Conservation (phyloP, 2,888 invertebrate genomes). For the Drosophila falleni region DNA sequence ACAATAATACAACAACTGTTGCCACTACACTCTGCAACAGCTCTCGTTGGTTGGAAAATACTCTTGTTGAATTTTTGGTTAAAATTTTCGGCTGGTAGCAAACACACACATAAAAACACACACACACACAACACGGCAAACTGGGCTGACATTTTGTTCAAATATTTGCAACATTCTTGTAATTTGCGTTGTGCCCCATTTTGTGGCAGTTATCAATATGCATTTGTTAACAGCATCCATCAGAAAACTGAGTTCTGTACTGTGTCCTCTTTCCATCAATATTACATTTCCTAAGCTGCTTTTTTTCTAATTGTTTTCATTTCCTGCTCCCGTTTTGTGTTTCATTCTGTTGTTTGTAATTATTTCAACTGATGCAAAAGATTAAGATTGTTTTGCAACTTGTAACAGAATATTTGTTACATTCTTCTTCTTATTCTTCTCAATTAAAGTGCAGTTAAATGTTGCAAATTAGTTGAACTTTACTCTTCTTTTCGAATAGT, state of each 20-base stretch:
- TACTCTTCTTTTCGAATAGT: neutral
- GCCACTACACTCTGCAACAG: neutral
- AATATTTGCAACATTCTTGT: conserved; percentile 34
- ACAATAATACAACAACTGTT: conserved; percentile 24
- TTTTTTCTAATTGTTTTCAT: conserved; percentile 7
- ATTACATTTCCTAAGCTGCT: conserved; percentile 18
- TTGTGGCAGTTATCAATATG: conserved; percentile 28
- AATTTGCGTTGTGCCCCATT: conserved; percentile 31
- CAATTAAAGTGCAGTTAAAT: neutral
- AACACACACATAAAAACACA: neutral
- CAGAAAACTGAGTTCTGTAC: neutral
- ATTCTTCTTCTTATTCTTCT: neutral
- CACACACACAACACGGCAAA: neutral
- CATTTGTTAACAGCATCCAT: conserved; percentile 18
- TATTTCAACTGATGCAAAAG: conserved; percentile 1
- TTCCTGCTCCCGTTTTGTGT: conserved; percentile 6
- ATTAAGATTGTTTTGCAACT: conserved; percentile 1
- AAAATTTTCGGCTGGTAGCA: conserved; percentile 9
- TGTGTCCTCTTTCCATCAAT: neutral
- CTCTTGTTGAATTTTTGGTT: conserved; percentile 24
- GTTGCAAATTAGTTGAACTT: conserved; percentile 13
- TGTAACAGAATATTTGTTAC: neutral
- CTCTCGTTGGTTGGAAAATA: conserved; percentile 14
- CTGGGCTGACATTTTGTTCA: conserved; percentile 31
- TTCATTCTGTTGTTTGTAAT: neutral